These are phyloP conservation scores for Lepisosteus osseus DNA, from an alignment of 2,113 vertebrate species.

Conservation along the genomic window DNA sequence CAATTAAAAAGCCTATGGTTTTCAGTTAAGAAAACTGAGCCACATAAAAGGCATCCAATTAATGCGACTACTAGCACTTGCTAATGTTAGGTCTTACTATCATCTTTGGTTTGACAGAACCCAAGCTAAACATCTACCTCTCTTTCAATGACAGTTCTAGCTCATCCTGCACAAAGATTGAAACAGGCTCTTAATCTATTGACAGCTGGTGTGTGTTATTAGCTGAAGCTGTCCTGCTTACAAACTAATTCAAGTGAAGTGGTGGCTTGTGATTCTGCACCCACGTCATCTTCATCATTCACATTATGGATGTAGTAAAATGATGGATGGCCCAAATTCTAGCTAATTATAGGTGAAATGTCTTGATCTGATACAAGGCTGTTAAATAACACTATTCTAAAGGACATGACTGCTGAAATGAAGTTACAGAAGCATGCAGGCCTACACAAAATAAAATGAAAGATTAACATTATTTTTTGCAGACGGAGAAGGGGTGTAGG, in stretches of 20 bases:
- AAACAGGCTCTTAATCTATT: slow-evolving; percentile 4
- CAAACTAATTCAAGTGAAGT: not conserved
- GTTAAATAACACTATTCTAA: no score
- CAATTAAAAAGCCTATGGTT: no score
- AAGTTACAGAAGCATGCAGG: not conserved
- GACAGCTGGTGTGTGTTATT: slow-evolving; percentile 1
- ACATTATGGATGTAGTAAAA: not conserved
- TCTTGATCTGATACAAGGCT: not conserved
- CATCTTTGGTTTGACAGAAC: no score
- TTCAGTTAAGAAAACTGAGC: no score
- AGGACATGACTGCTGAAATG: not conserved
- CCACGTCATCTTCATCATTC: not conserved
- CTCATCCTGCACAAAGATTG: no score
- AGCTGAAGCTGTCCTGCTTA: not conserved
- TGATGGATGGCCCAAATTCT: slow-evolving; percentile 10
- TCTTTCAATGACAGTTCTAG: no score
- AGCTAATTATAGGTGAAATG: not conserved
- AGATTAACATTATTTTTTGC: not conserved
- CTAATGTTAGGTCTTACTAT: no score
- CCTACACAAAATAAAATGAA: not conserved
- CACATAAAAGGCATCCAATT: no score
- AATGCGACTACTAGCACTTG: no score
- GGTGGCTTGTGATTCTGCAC: not conserved
- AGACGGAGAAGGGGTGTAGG: no score
- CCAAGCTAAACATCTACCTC: no score